These are phyloP conservation scores for Sylvilagus floridanus DNA, from an alignment of 2,797 vertebrate genomes.

Conservation along the genomic window DNA sequence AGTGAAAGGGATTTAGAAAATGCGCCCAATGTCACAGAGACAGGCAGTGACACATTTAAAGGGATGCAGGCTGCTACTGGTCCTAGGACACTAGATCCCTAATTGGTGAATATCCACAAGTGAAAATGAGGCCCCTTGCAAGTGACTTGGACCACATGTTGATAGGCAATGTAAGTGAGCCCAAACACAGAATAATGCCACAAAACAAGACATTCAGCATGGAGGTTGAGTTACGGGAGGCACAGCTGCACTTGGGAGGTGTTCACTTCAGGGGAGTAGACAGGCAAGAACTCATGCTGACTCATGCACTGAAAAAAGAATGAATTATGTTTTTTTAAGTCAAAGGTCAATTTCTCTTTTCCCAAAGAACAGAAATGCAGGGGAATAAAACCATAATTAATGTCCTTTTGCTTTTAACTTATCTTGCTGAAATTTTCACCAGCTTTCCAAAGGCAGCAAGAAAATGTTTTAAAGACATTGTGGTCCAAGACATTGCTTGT, in stretches of 20 bases:
- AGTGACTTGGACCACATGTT: not conserved
- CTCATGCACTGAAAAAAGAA: constrained; percentile 57
- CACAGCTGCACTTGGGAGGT: not conserved
- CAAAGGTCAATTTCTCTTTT: constrained; percentile 40
- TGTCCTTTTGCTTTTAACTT: constrained; percentile 32
- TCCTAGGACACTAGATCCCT: not conserved
- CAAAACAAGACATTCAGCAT: constrained; percentile 33
- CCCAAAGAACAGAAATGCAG: constrained; percentile 31
- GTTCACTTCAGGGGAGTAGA: constrained; percentile 12
- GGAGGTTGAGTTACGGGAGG: not conserved
- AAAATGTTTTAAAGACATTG: constrained; percentile 37
- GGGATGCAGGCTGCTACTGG: not conserved
- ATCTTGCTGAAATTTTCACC: not conserved
- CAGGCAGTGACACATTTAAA: not conserved
- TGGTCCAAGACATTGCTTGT: not conserved
- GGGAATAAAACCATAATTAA: not conserved
- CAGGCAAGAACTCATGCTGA: constrained; percentile 15
- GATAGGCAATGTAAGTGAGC: not conserved
- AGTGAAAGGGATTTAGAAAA: not conserved
- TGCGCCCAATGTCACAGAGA: not conserved
- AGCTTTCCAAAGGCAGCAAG: constrained; percentile 43
- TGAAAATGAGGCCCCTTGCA: not conserved
- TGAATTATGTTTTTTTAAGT: constrained; percentile 10
- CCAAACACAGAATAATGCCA: not conserved
- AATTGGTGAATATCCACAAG: not conserved